phyloP scores from a whole-genome alignment of 2,888 invertebrate species.

The Drosophila lutescens region DNA sequence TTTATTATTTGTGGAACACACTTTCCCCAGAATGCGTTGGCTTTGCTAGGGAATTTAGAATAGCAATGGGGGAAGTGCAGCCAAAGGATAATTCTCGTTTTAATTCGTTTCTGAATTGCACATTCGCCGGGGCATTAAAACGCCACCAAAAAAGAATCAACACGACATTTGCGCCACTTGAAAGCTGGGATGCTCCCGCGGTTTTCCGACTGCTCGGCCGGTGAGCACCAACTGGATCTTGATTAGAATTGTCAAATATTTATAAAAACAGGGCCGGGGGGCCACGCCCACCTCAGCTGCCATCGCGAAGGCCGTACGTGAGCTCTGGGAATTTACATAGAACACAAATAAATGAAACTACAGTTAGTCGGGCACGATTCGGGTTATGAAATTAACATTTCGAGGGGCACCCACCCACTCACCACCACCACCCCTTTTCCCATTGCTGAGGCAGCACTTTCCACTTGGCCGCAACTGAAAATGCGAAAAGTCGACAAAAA shows the following conservation, averaged over 20 bases:
- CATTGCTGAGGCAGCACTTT: conserved; percentile 75
- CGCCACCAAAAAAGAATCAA: conserved; percentile 81
- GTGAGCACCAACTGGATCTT: conserved; percentile 76
- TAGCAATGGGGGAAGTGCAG: conserved; percentile 8
- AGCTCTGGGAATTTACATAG: conserved; percentile 75
- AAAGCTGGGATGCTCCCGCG: conserved; percentile 27
- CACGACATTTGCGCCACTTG: conserved; percentile 77
- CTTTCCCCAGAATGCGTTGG: neutral
- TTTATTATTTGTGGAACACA: too few species aligned
- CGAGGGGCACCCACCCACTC: conserved; percentile 17
- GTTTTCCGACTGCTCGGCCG: conserved; percentile 4
- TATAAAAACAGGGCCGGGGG: conserved; percentile 75
- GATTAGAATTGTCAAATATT: conserved; percentile 84
- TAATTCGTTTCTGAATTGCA: conserved; percentile 74
- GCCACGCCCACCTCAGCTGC: conserved; percentile 38
- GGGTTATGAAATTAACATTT: conserved; percentile 81
- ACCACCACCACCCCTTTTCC: conserved; percentile 3
- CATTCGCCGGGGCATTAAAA: conserved; percentile 80
- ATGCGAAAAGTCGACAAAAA: conserved; percentile 81
- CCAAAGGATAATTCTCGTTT: conserved; percentile 43
- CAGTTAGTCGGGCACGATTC: conserved; percentile 75
- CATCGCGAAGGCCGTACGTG: conserved; percentile 35
- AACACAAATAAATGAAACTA: conserved; percentile 77
- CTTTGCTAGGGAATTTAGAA: neutral
- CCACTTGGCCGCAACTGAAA: conserved; percentile 68